Conservation (phyloP, 2,888 invertebrate species). For the Stenchaetothrips biformis region DNA sequence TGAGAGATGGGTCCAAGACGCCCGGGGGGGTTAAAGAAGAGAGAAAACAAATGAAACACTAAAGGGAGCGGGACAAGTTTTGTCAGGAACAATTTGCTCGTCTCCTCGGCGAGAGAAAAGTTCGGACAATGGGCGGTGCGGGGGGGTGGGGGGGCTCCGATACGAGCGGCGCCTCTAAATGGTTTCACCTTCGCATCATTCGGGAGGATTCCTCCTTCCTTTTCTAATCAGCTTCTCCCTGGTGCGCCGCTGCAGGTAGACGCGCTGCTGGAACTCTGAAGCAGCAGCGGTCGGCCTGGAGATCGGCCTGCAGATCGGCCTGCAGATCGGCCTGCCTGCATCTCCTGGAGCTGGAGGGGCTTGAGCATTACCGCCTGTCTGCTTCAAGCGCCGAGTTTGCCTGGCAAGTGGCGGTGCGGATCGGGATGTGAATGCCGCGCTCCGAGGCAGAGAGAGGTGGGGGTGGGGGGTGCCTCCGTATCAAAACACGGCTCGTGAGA, state of each 20-base stretch:
- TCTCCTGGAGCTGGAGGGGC: background rate
- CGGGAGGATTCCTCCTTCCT: too few species aligned
- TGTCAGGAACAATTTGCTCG: background rate
- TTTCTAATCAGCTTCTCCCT: too few species aligned
- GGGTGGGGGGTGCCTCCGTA: background rate
- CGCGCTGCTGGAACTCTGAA: background rate
- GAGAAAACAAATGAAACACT: background rate
- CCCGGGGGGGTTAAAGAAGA: background rate
- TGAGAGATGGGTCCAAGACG: too few species aligned
- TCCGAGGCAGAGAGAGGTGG: background rate
- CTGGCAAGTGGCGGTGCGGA: background rate
- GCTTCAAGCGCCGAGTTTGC: background rate
- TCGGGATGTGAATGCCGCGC: background rate
- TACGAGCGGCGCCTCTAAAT: too few species aligned
- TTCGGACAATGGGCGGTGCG: background rate
- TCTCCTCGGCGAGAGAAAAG: background rate
- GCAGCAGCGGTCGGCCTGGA: background rate
- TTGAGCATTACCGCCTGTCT: background rate
- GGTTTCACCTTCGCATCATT: too few species aligned
- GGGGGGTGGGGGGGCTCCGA: background rate
- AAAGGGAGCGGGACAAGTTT: background rate
- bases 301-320: background rate
- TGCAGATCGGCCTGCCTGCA: background rate
- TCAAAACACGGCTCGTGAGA: background rate
- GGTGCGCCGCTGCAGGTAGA: background rate